These are phyloP conservation scores for Catotricha subobsoleta DNA, from an alignment of 2,888 invertebrate genomes.

Conservation along the genomic window DNA sequence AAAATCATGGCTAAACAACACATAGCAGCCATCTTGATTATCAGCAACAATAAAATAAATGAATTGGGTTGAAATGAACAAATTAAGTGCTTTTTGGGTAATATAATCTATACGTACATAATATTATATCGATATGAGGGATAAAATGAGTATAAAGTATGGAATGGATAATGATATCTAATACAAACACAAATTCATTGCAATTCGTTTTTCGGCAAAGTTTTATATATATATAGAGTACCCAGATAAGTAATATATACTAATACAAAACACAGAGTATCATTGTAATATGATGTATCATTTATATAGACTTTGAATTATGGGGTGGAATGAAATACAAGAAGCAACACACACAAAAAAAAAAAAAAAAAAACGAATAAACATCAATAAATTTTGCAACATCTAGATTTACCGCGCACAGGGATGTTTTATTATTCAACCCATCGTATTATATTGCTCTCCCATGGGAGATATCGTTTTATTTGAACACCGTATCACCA, in stretches of 20 bases:
- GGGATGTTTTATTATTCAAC: slow-evolving; percentile 5
- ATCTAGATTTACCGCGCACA: slow-evolving; percentile 4
- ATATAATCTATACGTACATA: neutral
- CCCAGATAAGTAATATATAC: too few species aligned
- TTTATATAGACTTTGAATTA: neutral
- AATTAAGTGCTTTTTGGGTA: slow-evolving; percentile 7
- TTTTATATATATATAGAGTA: too few species aligned
- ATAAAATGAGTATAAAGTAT: neutral
- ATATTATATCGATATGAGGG: neutral
- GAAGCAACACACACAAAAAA: neutral
- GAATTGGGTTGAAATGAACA: slow-evolving; percentile 9
- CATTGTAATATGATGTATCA: neutral
- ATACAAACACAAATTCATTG: too few species aligned
- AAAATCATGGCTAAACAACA: neutral
- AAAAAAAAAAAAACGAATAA: neutral
- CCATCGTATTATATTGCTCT: neutral
- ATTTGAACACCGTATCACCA: slow-evolving; percentile 5
- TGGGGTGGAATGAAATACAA: neutral
- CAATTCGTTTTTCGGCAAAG: too few species aligned
- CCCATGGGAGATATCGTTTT: slow-evolving; percentile 4
- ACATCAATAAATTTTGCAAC: neutral
- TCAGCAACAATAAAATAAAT: slow-evolving; percentile 8
- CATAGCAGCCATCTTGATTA: slow-evolving; percentile 3
- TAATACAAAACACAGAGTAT: neutral
- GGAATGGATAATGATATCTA: too few species aligned